These are phyloP conservation scores for Hemitrygon akajei DNA, from an alignment of 2,797 vertebrate species.

Conservation along the genomic window DNA sequence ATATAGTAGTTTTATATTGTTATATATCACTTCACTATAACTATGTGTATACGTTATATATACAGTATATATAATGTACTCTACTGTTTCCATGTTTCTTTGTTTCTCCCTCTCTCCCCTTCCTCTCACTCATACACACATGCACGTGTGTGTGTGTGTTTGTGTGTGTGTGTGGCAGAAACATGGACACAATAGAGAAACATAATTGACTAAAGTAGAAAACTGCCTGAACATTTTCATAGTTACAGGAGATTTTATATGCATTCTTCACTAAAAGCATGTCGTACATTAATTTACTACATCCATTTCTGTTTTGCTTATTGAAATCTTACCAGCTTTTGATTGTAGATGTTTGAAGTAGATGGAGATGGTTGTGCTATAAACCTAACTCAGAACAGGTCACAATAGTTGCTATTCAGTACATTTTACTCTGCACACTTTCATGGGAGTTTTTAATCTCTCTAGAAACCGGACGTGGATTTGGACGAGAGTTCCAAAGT, in stretches of 20 bases:
- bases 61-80: too few relatives aligned
- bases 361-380: background rate
- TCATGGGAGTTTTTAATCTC: slow-evolving; percentile 38
- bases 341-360: background rate
- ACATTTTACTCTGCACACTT: background rate
- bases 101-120: too few relatives aligned
- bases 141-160: too few relatives aligned
- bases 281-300: background rate
- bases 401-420: background rate
- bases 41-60: too few relatives aligned
- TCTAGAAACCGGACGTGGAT: slow-evolving; percentile 69
- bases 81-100: too few relatives aligned
- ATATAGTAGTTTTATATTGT: too few relatives aligned
- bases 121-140: too few relatives aligned
- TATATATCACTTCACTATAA: too few relatives aligned
- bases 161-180: too few relatives aligned
- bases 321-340: background rate
- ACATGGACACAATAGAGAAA: background rate
- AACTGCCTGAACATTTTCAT: background rate
- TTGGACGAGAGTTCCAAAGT: slow-evolving; percentile 48
- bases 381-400: background rate
- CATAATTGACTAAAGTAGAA: background rate
- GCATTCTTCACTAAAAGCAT: background rate
- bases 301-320: background rate
- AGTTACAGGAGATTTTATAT: background rate